Base-by-base conservation (phyloP, 1,140 invertebrate genomes). In the Eupristina koningsbergeri region DNA sequence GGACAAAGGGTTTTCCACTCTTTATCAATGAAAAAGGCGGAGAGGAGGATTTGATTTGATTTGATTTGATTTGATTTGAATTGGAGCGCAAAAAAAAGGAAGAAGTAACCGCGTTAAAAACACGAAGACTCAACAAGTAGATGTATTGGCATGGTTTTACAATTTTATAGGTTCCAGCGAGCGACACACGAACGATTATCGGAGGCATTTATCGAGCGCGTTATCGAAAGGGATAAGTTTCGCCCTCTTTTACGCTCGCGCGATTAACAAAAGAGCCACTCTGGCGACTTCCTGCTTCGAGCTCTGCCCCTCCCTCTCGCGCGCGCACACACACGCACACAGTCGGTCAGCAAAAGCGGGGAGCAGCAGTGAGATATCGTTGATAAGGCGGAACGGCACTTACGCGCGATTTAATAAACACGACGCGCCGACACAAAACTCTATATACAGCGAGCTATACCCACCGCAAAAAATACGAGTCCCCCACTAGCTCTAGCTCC, bases 221-320 rank as follows among this genome's bases (percentile, higher is more conserved):
- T 71, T 50, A 74, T 74, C 73, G 11, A 50, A 50, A 74, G 45
- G 45, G 17, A 34, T 50, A 74, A 26, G 26, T 74, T 64, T 74
- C 45, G 73, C 29, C 41, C 45, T 47, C 3, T 74, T 74, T 74
- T 50, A 50, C 50, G 2, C 45, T 74, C 29, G n/a, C 67, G 39
- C 67, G 67, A 41, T 71, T 71, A 36, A 71, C 41, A 71, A 71
- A 71, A 71, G 9, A 41, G 67, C 36, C 39, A 71, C 36, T 71
- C 13, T 26, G 36, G 17, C 73, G 73, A 74, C 45, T 74, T 74
- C 73, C 73, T 74, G 41, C 22, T 74, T 74, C 29, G n/a, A 3
- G 11, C 34, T 6, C 50, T 41, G 26, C 50, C 34, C 45, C 63
- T 64, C 34, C 69, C n/a, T 61, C 41, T 67, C 76, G 7, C 76